Base-by-base conservation (phyloP, 2,888 invertebrate genomes). In the Acrocyrtus sp. region DNA sequence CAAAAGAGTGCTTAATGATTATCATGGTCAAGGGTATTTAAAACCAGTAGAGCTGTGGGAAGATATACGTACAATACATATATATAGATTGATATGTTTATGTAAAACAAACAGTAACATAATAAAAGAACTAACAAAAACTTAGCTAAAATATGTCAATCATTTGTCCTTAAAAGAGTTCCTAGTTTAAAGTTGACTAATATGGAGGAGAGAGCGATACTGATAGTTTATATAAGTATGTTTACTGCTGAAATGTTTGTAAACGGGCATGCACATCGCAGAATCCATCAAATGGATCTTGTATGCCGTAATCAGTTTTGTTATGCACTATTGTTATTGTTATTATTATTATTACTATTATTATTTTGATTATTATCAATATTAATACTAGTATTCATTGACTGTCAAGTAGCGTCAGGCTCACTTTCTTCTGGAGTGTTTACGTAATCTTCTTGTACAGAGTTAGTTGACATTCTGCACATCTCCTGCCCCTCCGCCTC, bases 401-500 rank as follows among this genome's bases (percentile, higher is more conserved):
- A 61, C 50, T 50, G 61, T 61, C 61, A 61, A 53, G 68, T 60
- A 60, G 67, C 68, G 39, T 68, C 68, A 68, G 68, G 68, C 68
- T 68, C 68, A 68, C 68, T 68, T 68, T 68, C 68, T 53, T 68
- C 68, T 61, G 68, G 68, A 54, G 68, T 68, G 54, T 68, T 68
- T 6, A 68, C 68, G 47, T 68, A 68, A 29, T 68, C 68, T 48
- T 68, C 68, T 51, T 68, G 68, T 12, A 68, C 68, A 0, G 68
- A 68, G 48, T 68, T 68, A 19, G 68, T 68, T 34, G 75, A 73
- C 56, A 77, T 75, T 45, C 72, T 69, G 45, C 74, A 78, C 81
- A 81, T 81, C 70, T 80, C 81, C 53, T 80, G 81, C 12, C 80
- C 81, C 47, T 81, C 81, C 3, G 75, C 75, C 27, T 80, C 78